Percentiles rank a stretch among this genome's conserved stretches.
These are phyloP conservation scores for Lepidurus packardi DNA, from an alignment of 1,140 invertebrate species.

Conservation along the genomic window DNA sequence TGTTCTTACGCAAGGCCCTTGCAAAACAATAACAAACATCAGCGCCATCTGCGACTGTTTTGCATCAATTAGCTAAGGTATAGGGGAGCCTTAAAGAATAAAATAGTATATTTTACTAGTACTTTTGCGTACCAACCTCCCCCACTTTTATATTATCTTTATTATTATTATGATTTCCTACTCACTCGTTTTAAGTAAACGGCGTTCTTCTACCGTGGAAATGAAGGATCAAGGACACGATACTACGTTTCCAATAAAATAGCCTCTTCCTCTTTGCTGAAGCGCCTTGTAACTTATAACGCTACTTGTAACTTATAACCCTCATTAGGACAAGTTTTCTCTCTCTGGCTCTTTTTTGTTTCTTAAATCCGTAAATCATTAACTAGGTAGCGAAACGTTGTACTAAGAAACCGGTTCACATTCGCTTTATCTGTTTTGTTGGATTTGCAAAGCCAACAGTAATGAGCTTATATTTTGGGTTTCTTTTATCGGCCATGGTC, in stretches of 20 bases:
- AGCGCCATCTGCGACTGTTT: too few relatives aligned
- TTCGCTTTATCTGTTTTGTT: not conserved
- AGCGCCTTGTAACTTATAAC: not conserved
- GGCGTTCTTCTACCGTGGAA: not conserved
- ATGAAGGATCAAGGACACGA: not conserved
- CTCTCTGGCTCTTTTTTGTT: not conserved
- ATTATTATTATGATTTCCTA: not conserved
- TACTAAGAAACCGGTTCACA: not conserved
- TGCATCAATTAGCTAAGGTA: too few relatives aligned
- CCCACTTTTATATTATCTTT: not conserved
- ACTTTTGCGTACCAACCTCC: not conserved
- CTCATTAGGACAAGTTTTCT: conserved; percentile 15
- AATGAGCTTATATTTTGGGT: too few relatives aligned
- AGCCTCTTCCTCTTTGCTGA: not conserved
- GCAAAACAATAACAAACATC: too few relatives aligned
- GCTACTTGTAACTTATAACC: not conserved
- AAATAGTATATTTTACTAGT: too few relatives aligned
- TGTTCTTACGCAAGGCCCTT: too few relatives aligned
- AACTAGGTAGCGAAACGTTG: not conserved
- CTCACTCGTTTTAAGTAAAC: not conserved
- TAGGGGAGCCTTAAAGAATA: too few relatives aligned
- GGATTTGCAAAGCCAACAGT: not conserved
- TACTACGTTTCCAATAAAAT: not conserved
- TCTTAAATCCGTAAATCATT: conserved; percentile 7
- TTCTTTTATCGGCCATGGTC: too few relatives aligned